These are phyloP conservation scores for Dicrostonyx torquatus DNA, from an alignment of 2,797 vertebrate genomes.

Conservation along the genomic window DNA sequence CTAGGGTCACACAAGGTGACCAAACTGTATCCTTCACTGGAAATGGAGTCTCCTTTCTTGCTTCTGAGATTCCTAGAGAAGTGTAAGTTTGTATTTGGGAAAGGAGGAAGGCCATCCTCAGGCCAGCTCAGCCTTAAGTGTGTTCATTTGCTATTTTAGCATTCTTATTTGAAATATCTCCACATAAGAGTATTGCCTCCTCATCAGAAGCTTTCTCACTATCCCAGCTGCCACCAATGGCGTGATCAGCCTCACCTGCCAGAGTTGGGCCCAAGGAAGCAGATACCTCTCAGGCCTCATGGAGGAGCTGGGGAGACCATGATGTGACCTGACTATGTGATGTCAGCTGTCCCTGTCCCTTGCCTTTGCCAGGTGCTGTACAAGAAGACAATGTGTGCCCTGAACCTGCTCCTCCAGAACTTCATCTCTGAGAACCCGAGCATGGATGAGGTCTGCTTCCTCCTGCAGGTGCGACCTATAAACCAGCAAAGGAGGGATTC, in stretches of 20 bases:
- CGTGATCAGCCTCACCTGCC: not conserved
- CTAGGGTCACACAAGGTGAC: no score
- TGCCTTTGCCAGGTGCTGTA: not conserved
- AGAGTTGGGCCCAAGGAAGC: not conserved
- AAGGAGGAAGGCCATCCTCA: not conserved
- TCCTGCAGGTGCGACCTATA: constrained; percentile 65
- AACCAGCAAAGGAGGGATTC: not conserved
- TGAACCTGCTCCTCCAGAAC: constrained; percentile 45
- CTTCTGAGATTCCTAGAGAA: not conserved
- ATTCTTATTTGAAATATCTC: not conserved
- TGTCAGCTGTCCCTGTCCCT: rapidly evolving
- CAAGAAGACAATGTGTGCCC: not conserved
- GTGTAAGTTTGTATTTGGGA: not conserved
- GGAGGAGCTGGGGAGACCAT: not conserved
- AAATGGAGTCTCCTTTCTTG: not conserved
- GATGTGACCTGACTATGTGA: not conserved
- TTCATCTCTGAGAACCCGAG: constrained; percentile 57
- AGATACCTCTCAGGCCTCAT: no score
- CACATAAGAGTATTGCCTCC: not conserved
- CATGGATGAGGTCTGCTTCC: constrained; percentile 66
- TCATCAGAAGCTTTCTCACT: not conserved
- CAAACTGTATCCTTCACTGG: not conserved
- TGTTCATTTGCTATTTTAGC: not conserved
- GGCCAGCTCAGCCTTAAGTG: not conserved
- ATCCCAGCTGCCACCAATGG: no score